phyloP scores from a whole-genome alignment of 2,113 vertebrate species.

The Thalassoma bifasciatum region DNA sequence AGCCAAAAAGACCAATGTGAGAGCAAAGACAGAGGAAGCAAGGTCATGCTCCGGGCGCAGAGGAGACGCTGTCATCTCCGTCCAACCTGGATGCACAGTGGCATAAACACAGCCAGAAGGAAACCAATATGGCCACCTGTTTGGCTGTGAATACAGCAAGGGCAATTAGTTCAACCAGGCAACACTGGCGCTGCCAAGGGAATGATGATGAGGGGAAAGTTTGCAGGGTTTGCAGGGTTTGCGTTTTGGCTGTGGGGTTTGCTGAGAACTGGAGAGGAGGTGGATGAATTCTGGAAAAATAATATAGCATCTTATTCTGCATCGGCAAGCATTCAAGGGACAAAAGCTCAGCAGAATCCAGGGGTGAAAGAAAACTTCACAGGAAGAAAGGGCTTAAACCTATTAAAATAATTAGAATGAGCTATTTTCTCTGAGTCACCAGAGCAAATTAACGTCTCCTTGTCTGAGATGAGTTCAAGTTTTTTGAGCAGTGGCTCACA shows the following conservation, averaged over 20 bases:
- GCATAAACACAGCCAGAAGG: slow-evolving; percentile 63
- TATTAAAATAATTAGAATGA: neutral
- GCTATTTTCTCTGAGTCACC: slow-evolving; percentile 1
- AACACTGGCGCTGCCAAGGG: slow-evolving; percentile 40
- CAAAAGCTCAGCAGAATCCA: neutral
- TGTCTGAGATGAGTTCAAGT: neutral
- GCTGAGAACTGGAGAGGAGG: neutral
- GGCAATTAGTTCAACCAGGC: slow-evolving; percentile 66
- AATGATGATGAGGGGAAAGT: slow-evolving; percentile 36
- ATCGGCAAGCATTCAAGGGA: neutral
- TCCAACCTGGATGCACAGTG: slow-evolving; percentile 64
- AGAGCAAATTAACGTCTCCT: slow-evolving; percentile 17
- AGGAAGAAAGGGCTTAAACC: neutral
- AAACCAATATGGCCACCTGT: slow-evolving; percentile 72
- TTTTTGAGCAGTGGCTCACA: slow-evolving; percentile 28
- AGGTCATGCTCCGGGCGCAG: slow-evolving; percentile 67
- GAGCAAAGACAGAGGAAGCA: slow-evolving; percentile 62
- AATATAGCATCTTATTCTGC: neutral
- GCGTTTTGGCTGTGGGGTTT: slow-evolving; percentile 36
- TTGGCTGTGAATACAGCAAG: slow-evolving; percentile 61
- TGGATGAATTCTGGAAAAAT: slow-evolving; percentile 2
- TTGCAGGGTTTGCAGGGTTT: slow-evolving; percentile 54
- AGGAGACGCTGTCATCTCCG: slow-evolving; percentile 68
- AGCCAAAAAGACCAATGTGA: slow-evolving; percentile 60
- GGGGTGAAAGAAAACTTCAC: neutral